Conservation (phyloP, 2,797 vertebrate species). For the Phrynocephalus vlangalii region DNA sequence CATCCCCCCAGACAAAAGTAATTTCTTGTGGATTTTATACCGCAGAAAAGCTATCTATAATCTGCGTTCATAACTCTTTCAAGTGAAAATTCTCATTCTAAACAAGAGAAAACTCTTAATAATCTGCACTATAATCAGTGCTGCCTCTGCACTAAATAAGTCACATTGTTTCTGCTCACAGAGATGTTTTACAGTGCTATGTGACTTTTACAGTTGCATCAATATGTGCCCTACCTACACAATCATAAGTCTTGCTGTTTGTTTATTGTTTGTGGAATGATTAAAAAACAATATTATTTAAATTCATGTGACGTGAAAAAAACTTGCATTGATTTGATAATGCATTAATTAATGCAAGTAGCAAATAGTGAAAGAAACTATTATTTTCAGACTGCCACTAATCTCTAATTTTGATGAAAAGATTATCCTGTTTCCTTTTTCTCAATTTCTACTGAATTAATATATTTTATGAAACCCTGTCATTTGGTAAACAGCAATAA, state of each 20-base stretch:
- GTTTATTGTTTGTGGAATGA: neutral
- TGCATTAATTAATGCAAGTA: neutral
- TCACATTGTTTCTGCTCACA: neutral
- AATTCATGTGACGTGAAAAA: slow-evolving; percentile 3
- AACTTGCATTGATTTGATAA: neutral
- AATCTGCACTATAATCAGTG: neutral
- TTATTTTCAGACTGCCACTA: neutral
- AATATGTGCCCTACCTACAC: neutral
- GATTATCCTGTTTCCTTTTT: neutral
- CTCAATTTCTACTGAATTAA: neutral
- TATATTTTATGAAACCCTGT: neutral
- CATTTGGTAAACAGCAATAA: neutral
- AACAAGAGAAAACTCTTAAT: neutral
- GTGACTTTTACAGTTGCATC: neutral
- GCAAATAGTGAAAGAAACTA: neutral
- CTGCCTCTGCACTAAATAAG: neutral
- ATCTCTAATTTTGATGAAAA: neutral
- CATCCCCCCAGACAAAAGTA: neutral
- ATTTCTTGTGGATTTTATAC: neutral
- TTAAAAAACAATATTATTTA: slow-evolving; percentile 12
- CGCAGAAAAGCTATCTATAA: neutral
- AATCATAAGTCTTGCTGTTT: neutral
- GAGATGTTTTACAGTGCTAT: neutral
- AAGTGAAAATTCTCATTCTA: neutral
- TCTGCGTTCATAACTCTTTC: neutral